A percentile compares a stretch with the other conserved stretches of the same genome.
These are phyloP conservation scores for Phyto melanocephala DNA, from an alignment of 2,888 invertebrate species.

Conservation along the genomic window DNA sequence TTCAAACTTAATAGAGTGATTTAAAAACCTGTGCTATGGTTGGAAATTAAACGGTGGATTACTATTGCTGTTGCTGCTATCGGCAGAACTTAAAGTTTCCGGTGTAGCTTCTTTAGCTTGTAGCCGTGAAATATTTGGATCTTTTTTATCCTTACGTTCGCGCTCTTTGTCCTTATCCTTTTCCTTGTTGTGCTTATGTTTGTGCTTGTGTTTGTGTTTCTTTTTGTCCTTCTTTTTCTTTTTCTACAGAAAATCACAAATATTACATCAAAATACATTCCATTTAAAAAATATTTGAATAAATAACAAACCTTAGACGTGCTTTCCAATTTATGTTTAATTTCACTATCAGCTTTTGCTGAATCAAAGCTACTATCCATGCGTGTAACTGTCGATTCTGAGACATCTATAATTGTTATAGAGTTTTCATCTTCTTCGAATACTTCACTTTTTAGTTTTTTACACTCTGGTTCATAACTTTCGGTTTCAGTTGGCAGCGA, in stretches of 20 bases:
- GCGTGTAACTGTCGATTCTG: slow-evolving; percentile 65
- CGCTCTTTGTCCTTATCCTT: slow-evolving; percentile 80
- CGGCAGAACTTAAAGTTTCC: slow-evolving; percentile 78
- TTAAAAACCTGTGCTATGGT: slow-evolving; percentile 64
- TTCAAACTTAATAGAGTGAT: slow-evolving; percentile 63
- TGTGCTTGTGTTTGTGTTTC: slow-evolving; percentile 92
- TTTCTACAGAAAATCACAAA: slow-evolving; percentile 63
- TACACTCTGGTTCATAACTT: slow-evolving; percentile 67
- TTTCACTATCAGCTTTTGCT: slow-evolving; percentile 65
- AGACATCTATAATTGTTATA: slow-evolving; percentile 84
- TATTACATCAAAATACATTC: too few species aligned
- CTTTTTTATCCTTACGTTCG: slow-evolving; percentile 78
- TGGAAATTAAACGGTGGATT: slow-evolving; percentile 71
- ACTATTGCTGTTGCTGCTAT: slow-evolving; percentile 78
- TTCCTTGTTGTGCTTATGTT: slow-evolving; percentile 93
- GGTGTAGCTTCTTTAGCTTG: slow-evolving; percentile 77
- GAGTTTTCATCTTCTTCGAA: slow-evolving; percentile 83
- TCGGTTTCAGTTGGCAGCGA: slow-evolving; percentile 61
- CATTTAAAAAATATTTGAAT: too few species aligned
- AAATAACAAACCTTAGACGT: slow-evolving; percentile 79
- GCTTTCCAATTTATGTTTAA: slow-evolving; percentile 79
- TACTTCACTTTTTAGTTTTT: slow-evolving; percentile 78
- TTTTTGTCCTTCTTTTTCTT: slow-evolving; percentile 89
- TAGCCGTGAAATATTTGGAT: slow-evolving; percentile 76
- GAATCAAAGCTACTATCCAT: slow-evolving; percentile 71